Evolutionary conservation across 2,888 invertebrate species (phyloP).

Genomic region (Anaspis maculata): DNA sequence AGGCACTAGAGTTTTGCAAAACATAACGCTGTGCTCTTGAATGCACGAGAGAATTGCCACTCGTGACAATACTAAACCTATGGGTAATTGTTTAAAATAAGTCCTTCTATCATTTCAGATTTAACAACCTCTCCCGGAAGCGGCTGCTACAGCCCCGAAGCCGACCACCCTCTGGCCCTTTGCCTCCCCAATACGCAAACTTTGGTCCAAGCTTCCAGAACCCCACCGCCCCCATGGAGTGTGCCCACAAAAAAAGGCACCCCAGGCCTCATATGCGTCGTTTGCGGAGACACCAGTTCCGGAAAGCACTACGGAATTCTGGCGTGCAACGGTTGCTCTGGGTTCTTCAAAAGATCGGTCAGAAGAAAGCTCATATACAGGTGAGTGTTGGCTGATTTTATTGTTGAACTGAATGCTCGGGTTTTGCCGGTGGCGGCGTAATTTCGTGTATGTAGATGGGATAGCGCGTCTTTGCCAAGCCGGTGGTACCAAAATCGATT

Average conservation of each 20-base stretch:
- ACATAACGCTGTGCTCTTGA: too few relatives aligned
- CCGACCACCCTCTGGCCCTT: conserved; percentile 50
- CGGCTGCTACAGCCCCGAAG: conserved; percentile 39
- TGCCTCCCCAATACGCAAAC: conserved; percentile 53
- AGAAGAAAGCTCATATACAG: conserved; percentile 94
- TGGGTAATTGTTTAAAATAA: too few relatives aligned
- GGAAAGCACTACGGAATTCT: conserved; percentile 97
- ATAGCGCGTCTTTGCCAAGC: too few relatives aligned
- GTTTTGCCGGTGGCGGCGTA: too few relatives aligned
- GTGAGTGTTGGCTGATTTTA: conserved; percentile 45
- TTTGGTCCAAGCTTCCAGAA: conserved; percentile 55
- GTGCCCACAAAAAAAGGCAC: conserved; percentile 48
- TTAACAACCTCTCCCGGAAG: conserved; percentile 37
- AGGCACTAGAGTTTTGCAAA: too few relatives aligned
- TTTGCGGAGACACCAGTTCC: conserved; percentile 94
- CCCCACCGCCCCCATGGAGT: conserved; percentile 51
- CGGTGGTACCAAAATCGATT: too few relatives aligned
- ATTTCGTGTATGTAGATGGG: too few relatives aligned
- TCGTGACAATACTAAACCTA: too few relatives aligned
- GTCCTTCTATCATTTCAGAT: conserved; percentile 26
- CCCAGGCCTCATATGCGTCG: conserved; percentile 83
- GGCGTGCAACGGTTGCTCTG: conserved; percentile 98
- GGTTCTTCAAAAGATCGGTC: conserved; percentile 97
- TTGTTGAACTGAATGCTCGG: too few relatives aligned
- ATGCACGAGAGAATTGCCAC: too few relatives aligned